A percentile compares a stretch with the other conserved stretches of the same genome.
Conservation (phyloP, 2,113 vertebrate species). For the Zosterops hypoxanthus region DNA sequence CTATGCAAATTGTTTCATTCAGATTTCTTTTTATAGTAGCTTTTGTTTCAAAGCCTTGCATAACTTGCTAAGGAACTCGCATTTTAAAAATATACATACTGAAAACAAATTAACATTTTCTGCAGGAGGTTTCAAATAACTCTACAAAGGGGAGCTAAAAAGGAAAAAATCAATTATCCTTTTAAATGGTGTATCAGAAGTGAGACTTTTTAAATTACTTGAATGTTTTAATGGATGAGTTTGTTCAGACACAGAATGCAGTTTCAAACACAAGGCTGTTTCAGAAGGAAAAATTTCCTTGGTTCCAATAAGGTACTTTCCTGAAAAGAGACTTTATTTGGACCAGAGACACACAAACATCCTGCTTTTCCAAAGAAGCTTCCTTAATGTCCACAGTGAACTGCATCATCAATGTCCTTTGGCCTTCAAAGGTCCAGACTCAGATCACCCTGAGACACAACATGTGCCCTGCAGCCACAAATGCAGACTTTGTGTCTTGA, state of each 20-base stretch:
- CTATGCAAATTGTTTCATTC: constrained; percentile 31
- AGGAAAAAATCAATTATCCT: constrained; percentile 18
- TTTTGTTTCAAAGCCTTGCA: constrained; percentile 40
- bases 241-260: constrained; percentile 8
- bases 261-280: constrained; percentile 1
- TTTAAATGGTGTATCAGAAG: constrained; percentile 16
- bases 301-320: not conserved
- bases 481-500: not conserved
- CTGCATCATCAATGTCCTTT: not conserved
- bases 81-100: not conserved
- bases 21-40: constrained; percentile 12
- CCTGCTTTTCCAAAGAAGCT: not conserved
- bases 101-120: constrained; percentile 38
- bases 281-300: not conserved
- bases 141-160: not conserved
- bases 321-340: not conserved
- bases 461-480: fast-evolving
- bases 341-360: not conserved
- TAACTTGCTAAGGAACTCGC: not conserved
- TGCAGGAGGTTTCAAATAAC: constrained; percentile 29
- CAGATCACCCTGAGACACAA: not conserved
- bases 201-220: not conserved
- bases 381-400: not conserved
- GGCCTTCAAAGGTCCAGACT: not conserved
- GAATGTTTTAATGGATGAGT: not conserved